Base-by-base conservation (phyloP, 2,888 invertebrate species). In the Osmoderma eremita region DNA sequence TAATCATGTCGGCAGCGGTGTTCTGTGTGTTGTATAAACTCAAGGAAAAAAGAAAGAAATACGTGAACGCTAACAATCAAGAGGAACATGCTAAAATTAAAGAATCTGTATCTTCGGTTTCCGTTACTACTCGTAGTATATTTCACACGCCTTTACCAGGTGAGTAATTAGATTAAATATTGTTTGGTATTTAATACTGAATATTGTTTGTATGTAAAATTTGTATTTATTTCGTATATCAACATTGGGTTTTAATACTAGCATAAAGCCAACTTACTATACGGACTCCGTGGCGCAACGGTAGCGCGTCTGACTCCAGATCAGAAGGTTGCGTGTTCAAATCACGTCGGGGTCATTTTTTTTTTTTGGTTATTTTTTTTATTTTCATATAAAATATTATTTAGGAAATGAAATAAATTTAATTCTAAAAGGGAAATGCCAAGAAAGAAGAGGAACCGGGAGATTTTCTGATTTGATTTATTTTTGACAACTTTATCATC, bases 231-330 rank as follows among this genome's bases (percentile, higher is more conserved):
- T n/a, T n/a, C n/a, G n/a, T n/a, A n/a, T n/a, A n/a, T n/a, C n/a
- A n/a, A n/a, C n/a, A n/a, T n/a, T n/a, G n/a, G n/a, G n/a, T n/a
- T n/a, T n/a, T n/a, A n/a, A n/a, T n/a, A n/a, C n/a, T n/a, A n/a
- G n/a, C n/a, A n/a, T n/a, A 50, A 50, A 30, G 12, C 41, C n/a
- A 41, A 41, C 12, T 5, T n/a, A 5, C 5, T 41, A 5, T 15
- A 42, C 3, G 8, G 92, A 91, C 91, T 91, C 91, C 92, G 93
- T 93, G 93, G 93, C 93, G 93, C 93, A 94, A 94, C 92, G 94
- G 94, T 94, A 94, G 93, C 93, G 93, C 93, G 93, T 93, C 93
- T 93, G 93, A 94, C 93, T 94, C 93, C 94, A 94, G 94, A 93
- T 94, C 94, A 93, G 93, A 94, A 94, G 93, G 93, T 92, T 94